Percentiles rank a stretch among this genome's conserved stretches.
Evolutionary conservation across 2,113 vertebrate genomes (phyloP).

Genomic region (Eublepharis macularius): DNA sequence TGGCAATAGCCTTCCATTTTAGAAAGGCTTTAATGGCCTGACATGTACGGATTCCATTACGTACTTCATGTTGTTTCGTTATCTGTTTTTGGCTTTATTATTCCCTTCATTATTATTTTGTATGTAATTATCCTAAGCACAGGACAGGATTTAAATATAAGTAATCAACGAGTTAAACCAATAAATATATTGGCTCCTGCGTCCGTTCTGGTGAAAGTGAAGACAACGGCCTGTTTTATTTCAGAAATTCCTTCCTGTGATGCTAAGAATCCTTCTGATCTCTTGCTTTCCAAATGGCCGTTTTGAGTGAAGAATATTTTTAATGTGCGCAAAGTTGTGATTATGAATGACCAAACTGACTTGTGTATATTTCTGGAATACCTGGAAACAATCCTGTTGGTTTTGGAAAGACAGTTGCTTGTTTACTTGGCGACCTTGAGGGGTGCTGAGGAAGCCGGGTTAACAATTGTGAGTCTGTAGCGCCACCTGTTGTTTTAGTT

Average conservation of each 20-base stretch:
- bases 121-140: not conserved
- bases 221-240: not conserved
- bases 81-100: not conserved
- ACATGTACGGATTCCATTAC: not conserved
- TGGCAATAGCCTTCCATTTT: not conserved
- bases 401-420: constrained; percentile 69
- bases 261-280: constrained; percentile 67
- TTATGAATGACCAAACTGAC: constrained; percentile 77
- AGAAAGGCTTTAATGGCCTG: not conserved
- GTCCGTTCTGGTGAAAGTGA: not conserved
- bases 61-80: not conserved
- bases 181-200: not conserved
- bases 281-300: constrained; percentile 59
- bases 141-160: not conserved
- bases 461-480: constrained; percentile 69
- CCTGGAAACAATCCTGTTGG: constrained; percentile 73
- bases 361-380: constrained; percentile 72
- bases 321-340: constrained; percentile 71
- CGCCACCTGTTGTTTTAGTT: constrained; percentile 74
- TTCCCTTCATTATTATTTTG: not conserved
- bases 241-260: constrained; percentile 56
- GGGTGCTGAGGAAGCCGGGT: constrained; percentile 45
- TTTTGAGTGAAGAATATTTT: constrained; percentile 59
- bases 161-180: not conserved
- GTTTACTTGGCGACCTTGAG: constrained; percentile 56